Evolutionary conservation across 2,888 invertebrate species (phyloP), one percentile per base, ranked within the genome.

Genomic region (Lottia scabra): DNA sequence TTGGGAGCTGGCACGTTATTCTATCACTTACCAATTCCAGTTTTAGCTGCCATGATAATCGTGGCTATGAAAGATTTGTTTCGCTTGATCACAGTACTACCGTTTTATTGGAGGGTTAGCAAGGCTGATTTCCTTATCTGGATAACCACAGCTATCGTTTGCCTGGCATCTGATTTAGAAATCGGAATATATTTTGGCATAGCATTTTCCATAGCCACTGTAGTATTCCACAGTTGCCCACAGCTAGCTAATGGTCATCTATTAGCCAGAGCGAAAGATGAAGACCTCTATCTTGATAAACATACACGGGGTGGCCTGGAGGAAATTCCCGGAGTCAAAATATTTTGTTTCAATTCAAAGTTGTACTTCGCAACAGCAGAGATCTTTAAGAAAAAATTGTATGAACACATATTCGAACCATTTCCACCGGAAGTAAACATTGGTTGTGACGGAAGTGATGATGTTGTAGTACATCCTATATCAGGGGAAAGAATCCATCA

Each of bases 71-170:
- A 90, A 71, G 84, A 88, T 45, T 81, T 90, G 19, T 85, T 91
- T 68, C 88, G 93, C 86, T 95, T 95, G 90, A 91, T 93, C 23
- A 80, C 91, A 87, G 93, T 94, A 66, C 90, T 96, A 0, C 88
- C 90, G 26, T 91, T 91, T 78, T 93, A 95, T 79, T 96, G 95
- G 94, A 92, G 91, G 80, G 89, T 94, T 26, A 95, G 95, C 78
- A 93, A 92, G 82, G 90, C 94, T 82, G 96, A 97, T 86, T 95
- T 94, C 0, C 81, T 92, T 8, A 83, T 84, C 10, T 87, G 87
- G 85, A 45, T 86, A 1, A 63, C 79, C 10, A 85, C 86, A 3
- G 83, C 78, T 67, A 19, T 76, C 1, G 70, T 80, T 46, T 77
- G 80, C 2, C 75, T 84, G 13, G 65, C 86, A 6, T 73, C 82